Base-by-base conservation (phyloP, 2,797 vertebrate genomes). In the Sternarchorhynchus goeldii region DNA sequence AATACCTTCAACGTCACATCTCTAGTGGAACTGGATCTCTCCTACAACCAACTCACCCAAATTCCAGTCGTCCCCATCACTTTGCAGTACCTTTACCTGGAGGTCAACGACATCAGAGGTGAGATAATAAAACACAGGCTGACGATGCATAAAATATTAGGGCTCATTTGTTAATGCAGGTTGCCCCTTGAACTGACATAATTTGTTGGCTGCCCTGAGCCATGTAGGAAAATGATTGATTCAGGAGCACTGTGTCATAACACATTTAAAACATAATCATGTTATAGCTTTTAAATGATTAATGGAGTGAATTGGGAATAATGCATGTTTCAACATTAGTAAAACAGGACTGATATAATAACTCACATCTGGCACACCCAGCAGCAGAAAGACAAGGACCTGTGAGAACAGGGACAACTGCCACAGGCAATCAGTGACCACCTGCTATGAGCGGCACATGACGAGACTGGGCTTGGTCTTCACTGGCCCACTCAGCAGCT, bases 1-100 rank as follows among this genome's bases (percentile, higher is more conserved):
- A 41, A 55, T n/a, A 87, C 82, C 60, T 93, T 94, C 82, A 94
- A 93, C 75, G 17, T 89, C 57, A 87, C 91, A 82, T 90, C 90
- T 67, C 83, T 94, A 81, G 87, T 94, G 81, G 93, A 95, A 87
- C 85, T 94, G 78, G 94, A 94, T 79, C 90, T 94, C 57, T 93
- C 93, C 25, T 90, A 92, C 70, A 95, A 94, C 87, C 87, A 89
- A 73, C 90, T 94, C 1, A 90, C 74, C 1, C 76, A 75, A 70
- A 88, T 90, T 73, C 93, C 93, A 36, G 72, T 80, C 0, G 90
- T 94, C 32, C 90, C 92, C 20, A 87, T 68, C 76, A 91, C 87
- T 0, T 89, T 94, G 73, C 91, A 90, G 85, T 89, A 94, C 71
- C 91, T 94, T 39, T 94, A 93, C 84, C 88, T 94, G 77, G 90